A percentile compares a stretch with the other conserved stretches of the same genome.
phyloP scores from a whole-genome alignment of 1,140 invertebrate genomes.

The Saccostrea cuccullata region DNA sequence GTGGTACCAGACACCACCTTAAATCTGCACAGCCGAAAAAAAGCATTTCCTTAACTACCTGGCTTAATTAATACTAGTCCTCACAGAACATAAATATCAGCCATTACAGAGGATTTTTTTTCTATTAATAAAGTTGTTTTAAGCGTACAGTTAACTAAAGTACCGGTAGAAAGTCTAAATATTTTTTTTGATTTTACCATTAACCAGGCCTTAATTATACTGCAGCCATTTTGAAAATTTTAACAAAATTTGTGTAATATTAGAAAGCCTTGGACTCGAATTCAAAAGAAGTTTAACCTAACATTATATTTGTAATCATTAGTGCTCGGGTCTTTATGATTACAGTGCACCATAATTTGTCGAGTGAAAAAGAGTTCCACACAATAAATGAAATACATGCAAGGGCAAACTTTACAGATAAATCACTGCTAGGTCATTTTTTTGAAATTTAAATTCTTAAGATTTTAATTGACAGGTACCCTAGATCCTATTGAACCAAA shows the following conservation, averaged over 20 bases:
- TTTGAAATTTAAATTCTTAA: neutral
- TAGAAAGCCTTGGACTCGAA: neutral
- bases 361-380: neutral
- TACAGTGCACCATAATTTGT: neutral
- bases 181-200: neutral
- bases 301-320: slow-evolving; percentile 15
- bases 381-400: neutral
- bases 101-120: neutral
- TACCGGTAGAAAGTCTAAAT: too few species aligned
- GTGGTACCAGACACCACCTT: neutral
- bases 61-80: too few species aligned
- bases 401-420: neutral
- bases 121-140: too few species aligned
- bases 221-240: slow-evolving; percentile 23
- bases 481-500: neutral
- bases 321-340: neutral
- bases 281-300: slow-evolving; percentile 22
- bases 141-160: too few species aligned
- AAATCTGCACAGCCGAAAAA: neutral
- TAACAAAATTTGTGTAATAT: neutral
- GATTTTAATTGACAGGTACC: neutral
- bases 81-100: neutral
- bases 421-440: neutral
- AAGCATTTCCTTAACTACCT: neutral
- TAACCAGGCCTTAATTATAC: neutral